Base-by-base conservation (phyloP, 2,113 vertebrate species). In the Dromaius novaehollandiae region DNA sequence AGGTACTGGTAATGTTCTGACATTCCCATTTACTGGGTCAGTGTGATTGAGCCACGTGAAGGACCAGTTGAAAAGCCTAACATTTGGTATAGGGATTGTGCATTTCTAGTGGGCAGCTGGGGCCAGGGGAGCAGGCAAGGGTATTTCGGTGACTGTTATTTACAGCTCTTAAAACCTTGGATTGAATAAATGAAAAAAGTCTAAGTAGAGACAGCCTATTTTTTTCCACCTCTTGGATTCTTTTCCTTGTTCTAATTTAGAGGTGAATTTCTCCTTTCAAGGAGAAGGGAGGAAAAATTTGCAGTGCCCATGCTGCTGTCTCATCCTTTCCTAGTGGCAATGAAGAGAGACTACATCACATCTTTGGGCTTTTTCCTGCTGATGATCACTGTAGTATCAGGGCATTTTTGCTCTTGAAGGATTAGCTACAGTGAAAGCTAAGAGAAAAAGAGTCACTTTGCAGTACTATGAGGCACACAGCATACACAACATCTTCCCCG, bases 61-160 rank as follows among this genome's bases (percentile, higher is more conserved):
- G 73, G 13, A 14, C 10, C 34, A 13, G 7, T 69, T 90, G 82
- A n/a, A 40, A 16, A 0, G 1, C 0, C 0, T 46, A 56, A n/a
- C 14, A 22, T 18, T 73, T 64, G 51, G 17, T 13, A 48, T 2
- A 21, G 34, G 18, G 24, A 0, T 26, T 34, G 42, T 25, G 42
- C 9, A 0, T 66, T 70, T 75, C 64, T 36, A 30, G 8, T 18
- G 13, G 19, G 16, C 11, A 18, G 2, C 1, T 26, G 21, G 11
- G 11, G 5, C 32, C 30, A 16, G n/a, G 26, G 25, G 16, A 25
- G 60, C 19, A 36, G 36, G 4, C 36, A 48, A 15, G 17, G 10
- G 14, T 12, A 28, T 5, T 60, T 86, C 17, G 15, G 1, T 68
- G 58, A 32, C 14, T 28, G 51, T 64, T 75, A 9, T 68, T 74